Evolutionary conservation across 2,797 vertebrate genomes (phyloP), one percentile per base, ranked within the genome.

Genomic region (Rhinophrynus dorsalis): DNA sequence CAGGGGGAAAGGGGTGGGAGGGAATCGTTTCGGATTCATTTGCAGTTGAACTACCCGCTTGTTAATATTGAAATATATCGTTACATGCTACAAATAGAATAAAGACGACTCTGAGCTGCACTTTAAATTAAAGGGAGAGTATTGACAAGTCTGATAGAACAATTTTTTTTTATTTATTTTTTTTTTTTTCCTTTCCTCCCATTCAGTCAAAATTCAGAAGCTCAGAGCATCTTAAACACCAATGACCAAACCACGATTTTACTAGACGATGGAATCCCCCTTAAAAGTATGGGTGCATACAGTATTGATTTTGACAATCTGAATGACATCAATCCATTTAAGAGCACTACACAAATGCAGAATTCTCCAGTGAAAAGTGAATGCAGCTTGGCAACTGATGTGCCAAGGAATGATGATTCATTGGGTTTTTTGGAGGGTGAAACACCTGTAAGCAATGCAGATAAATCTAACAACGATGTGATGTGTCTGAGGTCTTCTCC

Each of bases 231-330:
- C 13, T 33, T 5, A 2, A 24, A 8, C 38, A 5, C 33, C 18
- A 26, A 13, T 21, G 11, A 15, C 30, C 44, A 58, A 7, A 18
- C 30, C 42, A 11, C 35, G 15, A 21, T 79, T n/a, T n/a, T n/a
- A n/a, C n/a, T n/a, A 1, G 91, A 89, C 24, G 69, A 77, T 35
- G 51, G 88, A 26, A 86, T 89, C 75, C 88, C 86, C 1, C 84
- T 92, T 75, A 85, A 76, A 77, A 91, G 84, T 78, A 84, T 79
- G 78, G 91, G 92, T 62, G 83, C 80, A n/a, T 93, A 95, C 73
- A 76, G 54, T 13, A 54, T 95, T 58, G 84, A 92, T 78, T 88
- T 76, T 1, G 74, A 76, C 24, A 57, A 66, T 6, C 30, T 78
- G 33, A 7, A 74, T 56, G 15, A 62, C 6, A 30, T 69, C 0